Conservation (phyloP, 2,888 invertebrate genomes). For the Marronus borbonicus region DNA sequence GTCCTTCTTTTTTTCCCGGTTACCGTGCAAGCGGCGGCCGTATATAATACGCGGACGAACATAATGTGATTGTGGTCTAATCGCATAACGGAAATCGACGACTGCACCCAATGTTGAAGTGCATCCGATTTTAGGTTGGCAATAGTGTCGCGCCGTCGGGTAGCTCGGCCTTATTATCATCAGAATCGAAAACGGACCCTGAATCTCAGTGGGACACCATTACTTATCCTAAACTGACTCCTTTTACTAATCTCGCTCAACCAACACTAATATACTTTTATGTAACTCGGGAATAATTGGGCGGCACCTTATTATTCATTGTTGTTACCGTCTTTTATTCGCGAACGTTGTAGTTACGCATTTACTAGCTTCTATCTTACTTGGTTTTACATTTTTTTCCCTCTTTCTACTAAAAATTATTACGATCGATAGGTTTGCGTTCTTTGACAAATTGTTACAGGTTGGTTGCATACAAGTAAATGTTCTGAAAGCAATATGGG, state of each 20-base stretch:
- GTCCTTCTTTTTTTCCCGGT: conserved; percentile 16
- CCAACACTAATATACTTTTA: conserved; percentile 68
- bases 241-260: conserved; percentile 66
- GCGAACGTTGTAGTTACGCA: neutral
- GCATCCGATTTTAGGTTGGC: conserved; percentile 60
- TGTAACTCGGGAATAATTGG: conserved; percentile 52
- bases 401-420: neutral
- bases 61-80: conserved; percentile 70
- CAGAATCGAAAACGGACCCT: conserved; percentile 62
- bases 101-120: conserved; percentile 68
- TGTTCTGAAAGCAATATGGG: conserved; percentile 3
- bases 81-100: conserved; percentile 69
- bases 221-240: conserved; percentile 71
- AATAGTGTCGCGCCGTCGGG: conserved; percentile 61
- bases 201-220: conserved; percentile 65
- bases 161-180: conserved; percentile 59
- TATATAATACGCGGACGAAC: conserved; percentile 58
- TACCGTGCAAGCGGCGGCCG: neutral
- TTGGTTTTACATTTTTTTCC: neutral
- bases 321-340: conserved; percentile 26
- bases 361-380: too few species aligned
- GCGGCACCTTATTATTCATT: conserved; percentile 32
- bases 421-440: conserved; percentile 21
- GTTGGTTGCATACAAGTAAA: conserved; percentile 4
- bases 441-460: conserved; percentile 35